A percentile compares a stretch with the other conserved stretches of the same genome.
phyloP scores from a whole-genome alignment of 2,113 vertebrate genomes.

The Mystacornis crossleyi region DNA sequence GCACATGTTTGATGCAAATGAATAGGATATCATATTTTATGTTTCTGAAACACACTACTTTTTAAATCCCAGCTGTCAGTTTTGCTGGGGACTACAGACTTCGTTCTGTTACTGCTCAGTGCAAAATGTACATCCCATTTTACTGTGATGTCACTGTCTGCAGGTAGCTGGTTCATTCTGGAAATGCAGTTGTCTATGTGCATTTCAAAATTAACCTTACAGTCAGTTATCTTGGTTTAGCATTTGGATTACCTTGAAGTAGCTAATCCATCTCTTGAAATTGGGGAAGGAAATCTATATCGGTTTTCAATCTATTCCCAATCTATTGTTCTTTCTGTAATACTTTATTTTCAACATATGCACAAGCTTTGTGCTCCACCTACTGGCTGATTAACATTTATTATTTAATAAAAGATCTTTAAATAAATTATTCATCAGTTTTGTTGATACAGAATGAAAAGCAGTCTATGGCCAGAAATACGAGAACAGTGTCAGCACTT shows the following conservation, averaged over 20 bases:
- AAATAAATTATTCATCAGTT: background rate
- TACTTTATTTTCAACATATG: background rate
- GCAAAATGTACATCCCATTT: background rate
- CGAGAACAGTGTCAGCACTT: background rate
- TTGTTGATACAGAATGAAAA: background rate
- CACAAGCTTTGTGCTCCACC: constrained; percentile 40
- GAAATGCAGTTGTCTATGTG: background rate
- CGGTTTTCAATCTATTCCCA: background rate
- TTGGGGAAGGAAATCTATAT: background rate
- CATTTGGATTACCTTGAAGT: background rate
- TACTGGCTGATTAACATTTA: constrained; percentile 17
- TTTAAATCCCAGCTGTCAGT: background rate
- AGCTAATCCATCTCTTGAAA: background rate
- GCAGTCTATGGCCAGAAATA: background rate
- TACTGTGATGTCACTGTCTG: background rate
- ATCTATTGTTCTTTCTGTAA: background rate
- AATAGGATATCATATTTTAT: background rate
- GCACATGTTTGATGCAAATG: background rate
- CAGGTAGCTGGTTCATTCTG: background rate
- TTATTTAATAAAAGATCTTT: background rate
- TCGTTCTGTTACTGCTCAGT: background rate
- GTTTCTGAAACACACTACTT: background rate
- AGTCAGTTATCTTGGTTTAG: background rate
- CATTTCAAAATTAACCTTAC: background rate
- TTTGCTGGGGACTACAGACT: background rate